A percentile compares a stretch with the other conserved stretches of the same genome.
Evolutionary conservation across 2,113 vertebrate species (phyloP).

Genomic region (Epinephelus lanceolatus): DNA sequence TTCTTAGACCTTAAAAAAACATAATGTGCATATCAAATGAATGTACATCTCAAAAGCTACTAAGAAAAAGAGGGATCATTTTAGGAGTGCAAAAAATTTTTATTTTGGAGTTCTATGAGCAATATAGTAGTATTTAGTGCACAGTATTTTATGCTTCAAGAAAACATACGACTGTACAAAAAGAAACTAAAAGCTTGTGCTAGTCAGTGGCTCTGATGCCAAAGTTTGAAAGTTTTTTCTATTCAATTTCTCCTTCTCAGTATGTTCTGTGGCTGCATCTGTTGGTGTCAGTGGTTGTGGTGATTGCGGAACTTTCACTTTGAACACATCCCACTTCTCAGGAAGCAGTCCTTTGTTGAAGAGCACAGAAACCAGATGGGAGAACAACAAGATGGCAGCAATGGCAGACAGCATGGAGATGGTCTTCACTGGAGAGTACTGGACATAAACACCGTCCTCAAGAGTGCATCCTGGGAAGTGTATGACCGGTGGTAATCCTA

Average conservation of each 20-base stretch:
- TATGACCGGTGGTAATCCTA: constrained; percentile 70
- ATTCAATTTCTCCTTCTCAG: neutral
- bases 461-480: constrained; percentile 77
- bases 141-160: too few species aligned
- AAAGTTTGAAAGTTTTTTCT: neutral
- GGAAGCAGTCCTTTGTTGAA: constrained; percentile 79
- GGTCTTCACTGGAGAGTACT: constrained; percentile 82
- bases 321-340: constrained; percentile 77
- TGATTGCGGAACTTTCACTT: neutral
- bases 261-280: neutral
- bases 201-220: constrained; percentile 13
- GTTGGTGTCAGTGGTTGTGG: neutral
- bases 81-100: too few species aligned
- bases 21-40: too few species aligned
- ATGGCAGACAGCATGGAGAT: constrained; percentile 74
- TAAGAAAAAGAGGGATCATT: too few species aligned
- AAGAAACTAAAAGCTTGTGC: neutral
- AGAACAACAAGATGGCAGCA: constrained; percentile 63
- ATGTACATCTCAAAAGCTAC: too few species aligned
- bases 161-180: neutral
- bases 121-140: too few species aligned
- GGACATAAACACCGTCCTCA: constrained; percentile 63
- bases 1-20: too few species aligned
- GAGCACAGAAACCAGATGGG: constrained; percentile 62
- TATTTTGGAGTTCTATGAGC: too few species aligned